Base-by-base conservation (phyloP, 2,113 vertebrate genomes). In the Oxyruncus cristatus region DNA sequence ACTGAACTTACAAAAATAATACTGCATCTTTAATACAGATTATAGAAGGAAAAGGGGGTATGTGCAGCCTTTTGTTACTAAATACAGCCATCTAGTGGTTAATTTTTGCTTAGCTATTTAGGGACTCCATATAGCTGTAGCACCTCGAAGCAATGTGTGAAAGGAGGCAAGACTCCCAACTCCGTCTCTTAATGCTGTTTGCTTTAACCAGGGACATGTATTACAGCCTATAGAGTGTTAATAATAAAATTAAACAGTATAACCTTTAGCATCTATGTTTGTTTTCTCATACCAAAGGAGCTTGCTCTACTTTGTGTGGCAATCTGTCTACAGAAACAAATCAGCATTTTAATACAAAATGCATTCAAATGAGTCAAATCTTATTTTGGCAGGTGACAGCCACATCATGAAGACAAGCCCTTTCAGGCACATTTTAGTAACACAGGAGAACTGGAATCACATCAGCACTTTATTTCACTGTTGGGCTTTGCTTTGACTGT, bases 71-170 rank as follows among this genome's bases (percentile, higher is more conserved):
- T 96, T 93, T 84, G 61, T 90, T 93, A 79, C 70, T 52, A 58
- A 39, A 65, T 73, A 66, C 92, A 87, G 97, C 97, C 98, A 98
- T 96, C 98, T 96, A 91, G 97, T 96, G 98, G 97, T 47, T 39
- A 56, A 3, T 12, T 76, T 39, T 90, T 55, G 49, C n/a, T n/a
- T n/a, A 11, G 32, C 8, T 76, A 9, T 49, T 83, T 58, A 44
- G 47, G 35, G 46, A 3, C 14, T 4, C 17, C 2, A 1, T 1
- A 7, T 21, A 78, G 26, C 44, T 32, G 30, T 12, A 75, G 27
- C 32, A 47, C 9, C 46, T 13, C 42, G 53, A 28, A 72, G 28
- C 42, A 58, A 16, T 2, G 5, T 0, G 3, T 18, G 39, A 62
- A 81, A 80, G 72, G 7, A 76, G 73, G 30, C 30, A 85, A 30